phyloP scores from a whole-genome alignment of 2,888 invertebrate species.

The Drosophila lutescens region DNA sequence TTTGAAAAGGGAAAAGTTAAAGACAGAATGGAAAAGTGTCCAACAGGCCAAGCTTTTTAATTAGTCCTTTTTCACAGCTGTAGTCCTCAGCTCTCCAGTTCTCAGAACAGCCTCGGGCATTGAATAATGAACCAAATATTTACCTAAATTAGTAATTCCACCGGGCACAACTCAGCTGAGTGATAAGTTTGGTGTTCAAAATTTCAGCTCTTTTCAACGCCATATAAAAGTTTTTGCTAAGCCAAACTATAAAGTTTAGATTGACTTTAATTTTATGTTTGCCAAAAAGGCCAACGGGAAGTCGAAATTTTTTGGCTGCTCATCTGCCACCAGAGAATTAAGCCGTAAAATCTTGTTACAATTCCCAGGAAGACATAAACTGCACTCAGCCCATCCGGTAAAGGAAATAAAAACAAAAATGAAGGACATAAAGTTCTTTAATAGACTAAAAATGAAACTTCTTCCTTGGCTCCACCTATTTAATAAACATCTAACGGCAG shows the following conservation, averaged over 20 bases:
- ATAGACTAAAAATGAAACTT: slow-evolving; percentile 62
- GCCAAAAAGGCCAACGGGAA: not conserved
- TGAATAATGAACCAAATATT: slow-evolving; percentile 19
- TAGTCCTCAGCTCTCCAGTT: slow-evolving; percentile 12
- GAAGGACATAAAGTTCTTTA: slow-evolving; percentile 52
- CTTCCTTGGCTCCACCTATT: slow-evolving; percentile 43
- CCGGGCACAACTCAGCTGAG: slow-evolving; percentile 3
- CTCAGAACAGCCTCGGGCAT: slow-evolving; percentile 14
- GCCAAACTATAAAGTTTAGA: slow-evolving; percentile 25
- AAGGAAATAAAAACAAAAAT: slow-evolving; percentile 24
- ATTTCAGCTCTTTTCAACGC: not conserved
- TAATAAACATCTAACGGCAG: slow-evolving; percentile 48
- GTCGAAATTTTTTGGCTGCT: not conserved
- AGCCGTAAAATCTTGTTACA: slow-evolving; percentile 47
- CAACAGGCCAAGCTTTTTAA: slow-evolving; percentile 58
- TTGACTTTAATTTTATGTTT: slow-evolving; percentile 8
- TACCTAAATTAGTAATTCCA: slow-evolving; percentile 7
- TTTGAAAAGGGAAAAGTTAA: slow-evolving; percentile 18
- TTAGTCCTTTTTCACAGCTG: slow-evolving; percentile 52
- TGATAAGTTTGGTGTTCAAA: slow-evolving; percentile 20
- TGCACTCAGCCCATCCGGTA: slow-evolving; percentile 8
- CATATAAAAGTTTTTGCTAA: slow-evolving; percentile 10
- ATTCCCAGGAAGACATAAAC: slow-evolving; percentile 45
- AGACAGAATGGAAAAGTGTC: slow-evolving; percentile 17
- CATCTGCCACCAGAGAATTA: slow-evolving; percentile 14